Conservation (phyloP, 2,888 invertebrate genomes). For the Marasmarcha lunaedactyla region DNA sequence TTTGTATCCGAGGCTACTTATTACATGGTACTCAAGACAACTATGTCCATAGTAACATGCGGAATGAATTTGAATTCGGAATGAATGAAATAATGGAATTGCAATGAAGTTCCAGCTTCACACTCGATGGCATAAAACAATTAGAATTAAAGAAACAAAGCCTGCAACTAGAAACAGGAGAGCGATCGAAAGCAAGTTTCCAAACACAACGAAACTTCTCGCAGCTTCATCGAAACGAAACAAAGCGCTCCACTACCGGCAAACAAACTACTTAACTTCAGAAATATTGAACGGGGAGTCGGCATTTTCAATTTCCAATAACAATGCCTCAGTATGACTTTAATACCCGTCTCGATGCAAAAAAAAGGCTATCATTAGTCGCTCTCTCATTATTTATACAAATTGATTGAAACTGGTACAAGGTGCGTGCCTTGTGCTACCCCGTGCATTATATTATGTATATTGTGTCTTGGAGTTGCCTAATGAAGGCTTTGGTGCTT, state of each 20-base stretch:
- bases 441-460: constrained; percentile 21
- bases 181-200: constrained; percentile 28
- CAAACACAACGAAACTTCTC: background rate
- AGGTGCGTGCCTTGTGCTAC: constrained; percentile 21
- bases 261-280: constrained; percentile 39
- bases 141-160: background rate
- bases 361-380: constrained; percentile 25
- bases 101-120: too few relatives aligned
- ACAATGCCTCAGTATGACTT: constrained; percentile 21
- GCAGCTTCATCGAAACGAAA: constrained; percentile 31
- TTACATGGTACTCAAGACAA: too few relatives aligned
- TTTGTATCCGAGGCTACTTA: too few relatives aligned
- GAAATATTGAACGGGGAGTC: constrained; percentile 29
- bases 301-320: constrained; percentile 33
- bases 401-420: constrained; percentile 14
- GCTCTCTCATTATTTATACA: constrained; percentile 18
- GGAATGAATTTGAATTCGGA: too few relatives aligned
- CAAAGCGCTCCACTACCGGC: constrained; percentile 25
- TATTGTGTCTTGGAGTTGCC: constrained; percentile 22
- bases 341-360: constrained; percentile 14
- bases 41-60: too few relatives aligned
- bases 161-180: constrained; percentile 13
- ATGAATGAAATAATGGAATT: too few relatives aligned
- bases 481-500: constrained; percentile 35
- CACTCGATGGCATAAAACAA: background rate